Percentiles rank a stretch among this genome's conserved stretches.
Conservation (phyloP, 2,888 invertebrate genomes). For the Spisula solida region DNA sequence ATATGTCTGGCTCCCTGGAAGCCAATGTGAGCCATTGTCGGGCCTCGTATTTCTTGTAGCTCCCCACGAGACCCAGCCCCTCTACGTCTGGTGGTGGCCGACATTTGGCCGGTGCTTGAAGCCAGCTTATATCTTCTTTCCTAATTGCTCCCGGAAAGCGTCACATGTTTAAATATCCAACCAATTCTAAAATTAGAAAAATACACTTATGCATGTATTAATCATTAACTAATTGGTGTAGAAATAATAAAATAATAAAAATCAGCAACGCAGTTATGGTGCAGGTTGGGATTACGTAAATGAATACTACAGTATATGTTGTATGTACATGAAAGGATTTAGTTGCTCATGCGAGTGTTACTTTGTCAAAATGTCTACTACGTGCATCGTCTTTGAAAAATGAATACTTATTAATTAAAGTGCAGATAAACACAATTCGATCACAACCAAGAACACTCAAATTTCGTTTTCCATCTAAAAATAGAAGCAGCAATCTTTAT, state of each 20-base stretch:
- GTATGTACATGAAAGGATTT: no score
- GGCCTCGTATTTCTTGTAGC: constrained; percentile 39
- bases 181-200: neutral
- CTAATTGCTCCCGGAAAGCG: neutral
- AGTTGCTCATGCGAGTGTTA: no score
- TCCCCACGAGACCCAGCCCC: constrained; percentile 18
- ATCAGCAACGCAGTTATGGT: no score
- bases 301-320: no score
- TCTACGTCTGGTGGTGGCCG: constrained; percentile 28
- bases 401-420: no score
- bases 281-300: no score
- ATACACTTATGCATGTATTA: no score
- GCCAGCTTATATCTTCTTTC: neutral
- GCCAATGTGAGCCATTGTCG: constrained; percentile 83
- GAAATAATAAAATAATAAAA: no score
- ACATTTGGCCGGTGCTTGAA: neutral
- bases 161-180: neutral
- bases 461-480: neutral
- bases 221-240: no score
- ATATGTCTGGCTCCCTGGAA: constrained; percentile 84
- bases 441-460: neutral
- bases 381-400: no score
- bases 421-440: neutral
- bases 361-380: no score
- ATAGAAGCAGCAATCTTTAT: neutral